These are phyloP conservation scores for Anarsia innoxiella DNA, from an alignment of 2,888 invertebrate genomes.

Conservation along the genomic window DNA sequence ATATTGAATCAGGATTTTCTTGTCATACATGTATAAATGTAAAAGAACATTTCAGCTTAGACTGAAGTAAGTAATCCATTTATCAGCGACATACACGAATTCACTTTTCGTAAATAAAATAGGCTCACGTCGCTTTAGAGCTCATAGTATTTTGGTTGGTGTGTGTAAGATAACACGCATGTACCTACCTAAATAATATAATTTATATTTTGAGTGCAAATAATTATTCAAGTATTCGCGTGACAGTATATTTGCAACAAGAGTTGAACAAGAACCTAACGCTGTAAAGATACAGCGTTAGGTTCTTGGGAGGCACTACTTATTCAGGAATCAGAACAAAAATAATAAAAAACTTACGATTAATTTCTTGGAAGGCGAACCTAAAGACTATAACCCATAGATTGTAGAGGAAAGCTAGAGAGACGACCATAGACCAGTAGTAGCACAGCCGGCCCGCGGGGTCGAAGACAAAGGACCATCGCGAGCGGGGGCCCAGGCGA, in stretches of 20 bases:
- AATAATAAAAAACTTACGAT: slow-evolving; percentile 83
- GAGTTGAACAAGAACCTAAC: neutral
- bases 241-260: too few species aligned
- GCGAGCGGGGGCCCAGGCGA: slow-evolving; percentile 80
- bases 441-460: slow-evolving; percentile 97
- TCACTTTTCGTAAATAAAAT: slow-evolving; percentile 8
- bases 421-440: slow-evolving; percentile 98
- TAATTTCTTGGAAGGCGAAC: slow-evolving; percentile 98
- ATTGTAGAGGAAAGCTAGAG: slow-evolving; percentile 96
- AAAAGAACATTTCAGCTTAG: slow-evolving; percentile 6
- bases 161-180: too few species aligned
- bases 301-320: too few species aligned
- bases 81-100: slow-evolving; percentile 8
- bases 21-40: slow-evolving; percentile 7
- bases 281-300: too few species aligned
- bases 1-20: slow-evolving; percentile 16
- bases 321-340: too few species aligned
- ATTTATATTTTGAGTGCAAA: too few species aligned
- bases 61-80: slow-evolving; percentile 7
- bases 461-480: slow-evolving; percentile 98
- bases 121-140: neutral
- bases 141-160: too few species aligned
- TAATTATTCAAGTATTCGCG: too few species aligned
- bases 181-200: too few species aligned
- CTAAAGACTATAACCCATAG: slow-evolving; percentile 99